Conservation (phyloP, 53 echinoderm and acorn worm species). For the Holothuria leucospilota region DNA sequence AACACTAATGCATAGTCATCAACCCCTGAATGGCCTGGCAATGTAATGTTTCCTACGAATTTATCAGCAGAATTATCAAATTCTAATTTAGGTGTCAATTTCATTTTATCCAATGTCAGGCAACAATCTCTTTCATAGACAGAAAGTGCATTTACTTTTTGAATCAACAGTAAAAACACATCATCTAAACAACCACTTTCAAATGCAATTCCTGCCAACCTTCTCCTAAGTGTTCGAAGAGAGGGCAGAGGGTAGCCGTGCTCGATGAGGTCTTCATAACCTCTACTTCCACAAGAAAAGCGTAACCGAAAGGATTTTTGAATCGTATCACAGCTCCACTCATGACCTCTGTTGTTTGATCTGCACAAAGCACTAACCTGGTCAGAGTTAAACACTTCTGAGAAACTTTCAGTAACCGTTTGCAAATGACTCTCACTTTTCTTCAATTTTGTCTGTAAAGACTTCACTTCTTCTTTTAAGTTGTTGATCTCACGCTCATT, state of each 20-base stretch:
- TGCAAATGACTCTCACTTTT: too few relatives aligned
- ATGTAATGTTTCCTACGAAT: constrained; percentile 32
- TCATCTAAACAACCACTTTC: constrained; percentile 28
- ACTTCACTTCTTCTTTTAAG: too few relatives aligned
- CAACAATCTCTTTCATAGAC: constrained; percentile 26
- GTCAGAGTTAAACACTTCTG: too few relatives aligned
- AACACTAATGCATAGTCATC: constrained; percentile 46
- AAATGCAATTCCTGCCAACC: constrained; percentile 11
- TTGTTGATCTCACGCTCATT: too few relatives aligned
- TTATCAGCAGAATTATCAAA: constrained; percentile 1
- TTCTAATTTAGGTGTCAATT: not conserved
- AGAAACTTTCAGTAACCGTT: too few relatives aligned
- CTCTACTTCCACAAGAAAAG: constrained; percentile 18
- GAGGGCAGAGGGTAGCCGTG: constrained; percentile 1
- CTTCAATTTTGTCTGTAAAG: too few relatives aligned
- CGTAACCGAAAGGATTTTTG: not conserved
- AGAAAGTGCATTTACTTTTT: constrained; percentile 1
- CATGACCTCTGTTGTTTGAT: too few relatives aligned
- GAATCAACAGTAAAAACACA: not conserved
- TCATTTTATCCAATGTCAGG: constrained; percentile 4
- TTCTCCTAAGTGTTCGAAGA: constrained; percentile 19
- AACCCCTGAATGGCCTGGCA: constrained; percentile 40
- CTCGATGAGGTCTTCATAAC: constrained; percentile 12
- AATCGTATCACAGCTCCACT: not conserved
- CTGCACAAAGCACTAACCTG: too few relatives aligned